These are phyloP conservation scores for Natator depressus DNA, from an alignment of 2,113 vertebrate genomes.

Conservation along the genomic window DNA sequence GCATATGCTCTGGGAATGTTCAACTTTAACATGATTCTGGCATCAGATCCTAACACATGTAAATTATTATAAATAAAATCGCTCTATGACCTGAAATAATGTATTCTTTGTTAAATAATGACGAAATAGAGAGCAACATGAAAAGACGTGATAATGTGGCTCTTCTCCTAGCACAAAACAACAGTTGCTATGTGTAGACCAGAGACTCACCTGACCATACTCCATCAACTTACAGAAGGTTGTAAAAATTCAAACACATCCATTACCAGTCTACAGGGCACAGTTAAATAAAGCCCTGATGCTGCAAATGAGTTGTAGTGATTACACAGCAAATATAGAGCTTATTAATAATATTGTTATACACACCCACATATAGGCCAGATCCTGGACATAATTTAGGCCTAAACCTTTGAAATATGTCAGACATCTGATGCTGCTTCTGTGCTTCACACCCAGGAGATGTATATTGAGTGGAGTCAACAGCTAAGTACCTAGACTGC, in stretches of 20 bases:
- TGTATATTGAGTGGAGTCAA: background rate
- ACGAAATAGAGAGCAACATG: background rate
- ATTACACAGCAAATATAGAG: background rate
- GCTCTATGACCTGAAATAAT: background rate
- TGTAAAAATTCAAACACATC: background rate
- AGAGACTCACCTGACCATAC: background rate
- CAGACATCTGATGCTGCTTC: background rate
- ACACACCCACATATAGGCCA: accelerated
- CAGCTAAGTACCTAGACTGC: background rate
- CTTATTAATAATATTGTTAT: background rate
- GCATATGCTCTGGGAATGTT: background rate
- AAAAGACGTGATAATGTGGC: background rate
- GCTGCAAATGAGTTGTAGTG: background rate
- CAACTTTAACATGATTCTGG: background rate
- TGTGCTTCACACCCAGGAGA: background rate
- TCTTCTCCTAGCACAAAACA: background rate
- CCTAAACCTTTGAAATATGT: background rate
- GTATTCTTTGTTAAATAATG: background rate
- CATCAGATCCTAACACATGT: background rate
- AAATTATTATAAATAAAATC: background rate
- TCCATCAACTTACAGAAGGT: background rate
- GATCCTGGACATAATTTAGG: background rate
- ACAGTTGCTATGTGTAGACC: background rate
- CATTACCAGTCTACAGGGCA: background rate
- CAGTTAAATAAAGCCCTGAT: background rate